Evolutionary conservation across 1,140 invertebrate genomes (phyloP).

Genomic region (Scaptomyza pallida): DNA sequence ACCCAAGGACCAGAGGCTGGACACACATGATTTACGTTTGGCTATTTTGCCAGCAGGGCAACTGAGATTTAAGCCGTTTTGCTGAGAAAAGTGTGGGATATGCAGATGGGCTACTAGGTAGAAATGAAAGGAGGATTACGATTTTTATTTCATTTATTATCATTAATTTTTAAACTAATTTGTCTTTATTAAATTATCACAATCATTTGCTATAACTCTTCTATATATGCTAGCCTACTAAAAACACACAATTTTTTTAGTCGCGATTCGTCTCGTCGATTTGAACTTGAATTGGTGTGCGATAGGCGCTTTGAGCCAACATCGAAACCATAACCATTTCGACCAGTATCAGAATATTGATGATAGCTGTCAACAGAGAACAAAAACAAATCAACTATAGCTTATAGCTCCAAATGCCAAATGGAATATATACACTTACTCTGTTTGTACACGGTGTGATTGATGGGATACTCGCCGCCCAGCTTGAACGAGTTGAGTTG

Average conservation of each 20-base stretch:
- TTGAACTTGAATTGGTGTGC: slow-evolving; percentile 66
- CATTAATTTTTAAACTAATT: slow-evolving; percentile 34
- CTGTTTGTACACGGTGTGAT: slow-evolving; percentile 78
- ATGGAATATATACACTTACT: slow-evolving; percentile 56
- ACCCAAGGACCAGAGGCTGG: slow-evolving; percentile 1
- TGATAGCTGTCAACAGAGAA: slow-evolving; percentile 57
- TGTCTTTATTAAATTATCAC: slow-evolving; percentile 76
- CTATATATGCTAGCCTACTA: neutral
- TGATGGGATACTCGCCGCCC: slow-evolving; percentile 78
- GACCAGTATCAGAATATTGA: slow-evolving; percentile 73
- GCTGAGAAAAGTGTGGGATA: slow-evolving; percentile 1
- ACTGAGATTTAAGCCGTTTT: slow-evolving; percentile 37
- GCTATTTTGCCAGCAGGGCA: slow-evolving; percentile 56
- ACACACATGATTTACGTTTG: slow-evolving; percentile 63
- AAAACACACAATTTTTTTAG: slow-evolving; percentile 23
- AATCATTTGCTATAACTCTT: slow-evolving; percentile 55
- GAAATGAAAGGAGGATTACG: neutral
- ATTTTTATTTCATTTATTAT: neutral
- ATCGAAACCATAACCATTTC: slow-evolving; percentile 82
- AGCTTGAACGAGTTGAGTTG: slow-evolving; percentile 65
- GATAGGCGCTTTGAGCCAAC: slow-evolving; percentile 73
- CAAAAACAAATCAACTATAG: neutral
- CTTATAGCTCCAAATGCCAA: neutral
- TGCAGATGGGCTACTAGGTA: slow-evolving; percentile 3
- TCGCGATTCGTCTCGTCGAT: slow-evolving; percentile 57